Evolutionary conservation across 2,888 invertebrate species (phyloP), one percentile per base, ranked within the genome.

Genomic region (Phytoseiulus persimilis): DNA sequence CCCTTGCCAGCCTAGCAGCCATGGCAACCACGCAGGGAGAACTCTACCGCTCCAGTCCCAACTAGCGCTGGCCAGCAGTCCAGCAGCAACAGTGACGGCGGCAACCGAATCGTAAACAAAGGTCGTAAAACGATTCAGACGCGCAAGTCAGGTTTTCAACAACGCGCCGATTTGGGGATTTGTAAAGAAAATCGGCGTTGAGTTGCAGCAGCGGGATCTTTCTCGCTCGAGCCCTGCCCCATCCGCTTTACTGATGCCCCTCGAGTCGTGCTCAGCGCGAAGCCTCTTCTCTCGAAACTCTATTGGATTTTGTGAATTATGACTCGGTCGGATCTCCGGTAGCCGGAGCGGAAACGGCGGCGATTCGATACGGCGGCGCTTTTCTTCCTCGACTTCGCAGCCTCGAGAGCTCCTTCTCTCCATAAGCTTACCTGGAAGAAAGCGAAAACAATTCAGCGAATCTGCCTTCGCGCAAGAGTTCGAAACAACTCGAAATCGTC

Each of bases 41-140:
- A 65, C 65, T 65, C 65, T 23, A 65, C 18, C 65, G 14, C 65
- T 65, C 65, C 18, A 65, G 65, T 65, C 18, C 65, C 5, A 28
- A 65, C 65, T 65, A 65, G 46, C 46, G 14, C 9, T 46, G 46
- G 46, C 46, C 46, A 46, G 46, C 46, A 6, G 46, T 46, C n/a
- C n/a, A n/a, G 39, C 39, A 39, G 39, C 39, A 39, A 39, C 39
- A 39, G 39, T 39, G 39, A 39, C 39, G 39, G 39, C 65, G 65
- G 65, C 65, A 65, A 65, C 65, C 65, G 65, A 65, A 65, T 65
- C 65, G 65, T 65, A 65, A 65, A 65, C 65, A 65, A 65, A 65
- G 65, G 65, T 65, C 65, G 65, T 65, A 65, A 65, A 65, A 65
- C 65, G 65, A 65, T 65, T 65, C 65, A 65, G 65, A 65, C 65